These are phyloP conservation scores for Falco rusticolus DNA, from an alignment of 2,797 vertebrate genomes.

Conservation along the genomic window DNA sequence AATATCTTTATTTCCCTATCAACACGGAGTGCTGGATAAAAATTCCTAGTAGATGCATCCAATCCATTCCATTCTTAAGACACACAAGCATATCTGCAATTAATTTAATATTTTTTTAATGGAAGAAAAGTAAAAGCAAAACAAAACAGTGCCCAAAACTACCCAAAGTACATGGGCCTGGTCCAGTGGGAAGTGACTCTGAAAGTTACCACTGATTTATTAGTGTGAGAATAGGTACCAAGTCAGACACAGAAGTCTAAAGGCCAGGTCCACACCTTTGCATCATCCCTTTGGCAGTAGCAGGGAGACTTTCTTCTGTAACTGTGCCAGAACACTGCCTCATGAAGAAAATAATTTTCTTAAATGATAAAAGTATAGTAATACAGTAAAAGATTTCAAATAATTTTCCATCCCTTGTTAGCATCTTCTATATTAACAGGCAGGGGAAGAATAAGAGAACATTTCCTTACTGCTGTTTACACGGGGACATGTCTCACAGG, in stretches of 20 bases:
- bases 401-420: neutral
- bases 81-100: neutral
- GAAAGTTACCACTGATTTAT: neutral
- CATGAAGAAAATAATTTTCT: neutral
- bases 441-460: neutral
- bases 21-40: neutral
- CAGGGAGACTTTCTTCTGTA: neutral
- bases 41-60: neutral
- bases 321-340: neutral
- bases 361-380: too few relatives aligned
- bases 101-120: neutral
- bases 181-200: neutral
- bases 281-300: neutral
- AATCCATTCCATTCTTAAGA: neutral
- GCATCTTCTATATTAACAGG: neutral
- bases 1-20: neutral
- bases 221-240: neutral
- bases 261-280: neutral
- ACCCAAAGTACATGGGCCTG: neutral
- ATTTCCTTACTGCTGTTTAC: slow-evolving; percentile 84
- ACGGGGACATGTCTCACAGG: slow-evolving; percentile 83
- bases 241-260: neutral
- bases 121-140: neutral
- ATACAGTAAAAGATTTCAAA: neutral
- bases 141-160: neutral